Evolutionary conservation across 2,797 vertebrate species (phyloP).

Genomic region (Falco cherrug): DNA sequence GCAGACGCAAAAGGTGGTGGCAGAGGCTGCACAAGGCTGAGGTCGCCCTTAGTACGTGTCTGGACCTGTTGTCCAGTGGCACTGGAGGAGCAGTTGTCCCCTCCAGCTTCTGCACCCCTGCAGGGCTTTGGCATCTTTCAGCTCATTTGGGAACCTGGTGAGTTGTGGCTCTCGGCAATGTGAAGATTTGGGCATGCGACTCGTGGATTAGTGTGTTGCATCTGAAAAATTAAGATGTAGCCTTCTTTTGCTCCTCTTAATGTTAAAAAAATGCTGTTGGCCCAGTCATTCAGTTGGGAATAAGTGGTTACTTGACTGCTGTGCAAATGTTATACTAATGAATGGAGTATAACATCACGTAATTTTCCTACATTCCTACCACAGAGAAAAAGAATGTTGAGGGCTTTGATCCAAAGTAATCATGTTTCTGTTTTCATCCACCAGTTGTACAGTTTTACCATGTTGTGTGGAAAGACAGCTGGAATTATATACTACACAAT

Average conservation of each 20-base stretch:
- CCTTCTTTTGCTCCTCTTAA: not conserved
- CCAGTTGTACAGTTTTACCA: not conserved
- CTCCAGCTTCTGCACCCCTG: not conserved
- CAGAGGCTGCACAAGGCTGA: not conserved
- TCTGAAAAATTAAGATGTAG: not conserved
- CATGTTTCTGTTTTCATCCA: not conserved
- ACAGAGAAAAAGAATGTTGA: not conserved
- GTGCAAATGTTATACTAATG: not conserved
- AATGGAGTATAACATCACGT: not conserved
- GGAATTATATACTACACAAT: not conserved
- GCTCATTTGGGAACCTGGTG: not conserved
- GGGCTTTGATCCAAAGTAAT: conserved; percentile 18
- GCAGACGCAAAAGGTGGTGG: not conserved
- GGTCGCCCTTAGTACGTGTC: too few relatives aligned
- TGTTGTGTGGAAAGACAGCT: not conserved
- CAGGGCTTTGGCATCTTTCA: not conserved
- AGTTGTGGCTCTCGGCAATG: not conserved
- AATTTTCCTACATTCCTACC: not conserved
- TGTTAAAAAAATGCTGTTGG: not conserved
- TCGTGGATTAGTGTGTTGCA: not conserved
- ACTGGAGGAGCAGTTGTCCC: not conserved
- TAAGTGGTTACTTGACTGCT: not conserved
- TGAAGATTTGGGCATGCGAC: not conserved
- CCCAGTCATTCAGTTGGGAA: not conserved
- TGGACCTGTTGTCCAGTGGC: not conserved